phyloP scores from a whole-genome alignment of 2,888 invertebrate genomes.

The Amphimallon solstitiale region DNA sequence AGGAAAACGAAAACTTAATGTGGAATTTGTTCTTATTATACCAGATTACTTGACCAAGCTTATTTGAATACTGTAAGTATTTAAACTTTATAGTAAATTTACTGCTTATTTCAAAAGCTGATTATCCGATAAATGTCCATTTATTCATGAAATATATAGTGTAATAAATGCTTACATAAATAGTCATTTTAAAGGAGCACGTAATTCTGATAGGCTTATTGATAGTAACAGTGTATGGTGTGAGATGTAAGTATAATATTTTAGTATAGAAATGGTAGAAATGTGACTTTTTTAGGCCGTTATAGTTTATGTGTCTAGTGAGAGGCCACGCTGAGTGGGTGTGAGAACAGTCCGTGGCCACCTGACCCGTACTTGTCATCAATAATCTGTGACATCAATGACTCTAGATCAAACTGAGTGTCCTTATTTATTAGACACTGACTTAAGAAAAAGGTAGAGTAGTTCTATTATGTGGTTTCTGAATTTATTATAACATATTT shows the following conservation, averaged over 20 bases:
- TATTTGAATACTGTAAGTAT: too few relatives aligned
- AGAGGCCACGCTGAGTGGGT: slow-evolving; percentile 54
- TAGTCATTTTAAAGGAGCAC: too few relatives aligned
- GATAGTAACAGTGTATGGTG: slow-evolving; percentile 29
- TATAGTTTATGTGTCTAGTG: slow-evolving; percentile 42
- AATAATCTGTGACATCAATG: slow-evolving; percentile 62
- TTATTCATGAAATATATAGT: too few relatives aligned
- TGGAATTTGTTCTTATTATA: too few relatives aligned
- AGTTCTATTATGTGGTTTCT: slow-evolving; percentile 36
- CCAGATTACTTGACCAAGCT: too few relatives aligned
- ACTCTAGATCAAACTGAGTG: slow-evolving; percentile 50
- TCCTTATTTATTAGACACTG: slow-evolving; percentile 45
- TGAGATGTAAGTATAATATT: slow-evolving; percentile 5
- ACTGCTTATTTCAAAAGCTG: too few relatives aligned
- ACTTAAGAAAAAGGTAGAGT: slow-evolving; percentile 26
- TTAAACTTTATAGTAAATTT: too few relatives aligned
- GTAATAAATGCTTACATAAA: too few relatives aligned
- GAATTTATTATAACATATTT: slow-evolving; percentile 41
- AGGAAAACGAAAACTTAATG: too few relatives aligned
- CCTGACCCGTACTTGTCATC: slow-evolving; percentile 61
- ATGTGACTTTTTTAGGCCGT: slow-evolving; percentile 47
- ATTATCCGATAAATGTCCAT: too few relatives aligned
- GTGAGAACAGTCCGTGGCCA: slow-evolving; percentile 53
- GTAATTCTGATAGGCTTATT: not conserved
- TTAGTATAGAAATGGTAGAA: slow-evolving; percentile 40